phyloP scores from a whole-genome alignment of 2,113 vertebrate species.

The Amblyopsis rosae region DNA sequence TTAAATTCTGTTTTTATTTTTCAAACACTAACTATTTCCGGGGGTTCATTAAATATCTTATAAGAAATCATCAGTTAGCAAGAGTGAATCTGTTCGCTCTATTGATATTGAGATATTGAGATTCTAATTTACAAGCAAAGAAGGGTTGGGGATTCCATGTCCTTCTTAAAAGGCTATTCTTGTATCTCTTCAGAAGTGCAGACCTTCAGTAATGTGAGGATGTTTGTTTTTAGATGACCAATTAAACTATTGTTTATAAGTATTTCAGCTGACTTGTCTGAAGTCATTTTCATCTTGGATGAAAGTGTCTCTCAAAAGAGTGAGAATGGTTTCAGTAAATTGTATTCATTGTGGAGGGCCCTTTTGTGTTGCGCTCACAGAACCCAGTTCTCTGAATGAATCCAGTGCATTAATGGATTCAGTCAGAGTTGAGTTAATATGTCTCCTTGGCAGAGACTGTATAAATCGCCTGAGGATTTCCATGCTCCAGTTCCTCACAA shows the following conservation, averaged over 20 bases:
- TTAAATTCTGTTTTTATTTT: no score
- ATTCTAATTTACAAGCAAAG: neutral
- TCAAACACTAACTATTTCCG: no score
- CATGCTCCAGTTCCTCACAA: neutral
- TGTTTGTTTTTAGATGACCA: neutral
- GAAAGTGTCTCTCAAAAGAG: conserved; percentile 2
- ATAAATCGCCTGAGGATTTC: neutral
- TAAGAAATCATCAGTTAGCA: no score
- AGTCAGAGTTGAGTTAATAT: conserved; percentile 15
- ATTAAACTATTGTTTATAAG: conserved; percentile 5
- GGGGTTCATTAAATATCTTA: no score
- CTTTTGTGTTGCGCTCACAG: conserved; percentile 17
- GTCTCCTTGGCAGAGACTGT: neutral
- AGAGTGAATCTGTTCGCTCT: no score
- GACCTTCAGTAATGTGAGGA: no score
- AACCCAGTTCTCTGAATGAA: neutral
- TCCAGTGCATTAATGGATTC: neutral
- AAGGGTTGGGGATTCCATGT: neutral
- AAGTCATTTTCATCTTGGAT: neutral
- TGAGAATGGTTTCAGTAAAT: conserved; percentile 11
- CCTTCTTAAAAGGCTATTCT: neutral
- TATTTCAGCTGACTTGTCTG: conserved; percentile 17
- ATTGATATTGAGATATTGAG: no score
- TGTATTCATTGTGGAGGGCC: conserved; percentile 9
- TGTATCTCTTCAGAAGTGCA: neutral